Evolutionary conservation across 2,797 vertebrate species (phyloP).

Genomic region (Esox masquinongy): DNA sequence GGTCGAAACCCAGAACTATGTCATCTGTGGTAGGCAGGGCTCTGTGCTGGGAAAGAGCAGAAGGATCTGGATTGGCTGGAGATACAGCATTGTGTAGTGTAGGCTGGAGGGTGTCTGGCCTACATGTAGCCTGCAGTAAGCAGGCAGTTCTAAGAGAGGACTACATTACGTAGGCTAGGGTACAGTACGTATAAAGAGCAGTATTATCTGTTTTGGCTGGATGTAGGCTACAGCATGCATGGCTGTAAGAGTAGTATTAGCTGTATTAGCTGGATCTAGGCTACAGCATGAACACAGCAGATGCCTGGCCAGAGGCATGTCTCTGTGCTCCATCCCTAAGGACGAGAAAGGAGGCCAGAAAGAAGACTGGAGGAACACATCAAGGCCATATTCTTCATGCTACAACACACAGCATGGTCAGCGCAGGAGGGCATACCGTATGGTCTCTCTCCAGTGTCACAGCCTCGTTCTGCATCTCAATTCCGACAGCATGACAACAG

Average conservation of each 20-base stretch:
- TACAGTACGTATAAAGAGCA: neutral
- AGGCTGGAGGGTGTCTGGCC: too few species aligned
- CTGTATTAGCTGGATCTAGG: neutral
- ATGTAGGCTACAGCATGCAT: neutral
- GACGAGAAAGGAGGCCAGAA: neutral
- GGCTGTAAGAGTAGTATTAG: neutral
- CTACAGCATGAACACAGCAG: neutral
- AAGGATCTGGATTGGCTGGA: neutral
- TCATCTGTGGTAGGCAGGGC: neutral
- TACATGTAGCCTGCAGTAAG: too few species aligned
- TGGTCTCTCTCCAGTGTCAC: neutral
- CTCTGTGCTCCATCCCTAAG: neutral
- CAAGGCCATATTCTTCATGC: neutral
- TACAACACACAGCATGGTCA: neutral
- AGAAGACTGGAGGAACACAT: neutral
- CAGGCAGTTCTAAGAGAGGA: too few species aligned
- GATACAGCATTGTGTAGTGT: neutral
- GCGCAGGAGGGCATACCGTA: neutral
- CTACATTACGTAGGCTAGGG: too few species aligned
- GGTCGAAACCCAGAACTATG: neutral
- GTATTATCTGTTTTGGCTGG: neutral
- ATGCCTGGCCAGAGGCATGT: conserved; percentile 5
- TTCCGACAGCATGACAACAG: conserved; percentile 62
- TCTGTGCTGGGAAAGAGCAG: neutral
- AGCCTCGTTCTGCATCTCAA: conserved; percentile 44